Conservation (phyloP, 2,888 invertebrate genomes). For the Melieria omissa region DNA sequence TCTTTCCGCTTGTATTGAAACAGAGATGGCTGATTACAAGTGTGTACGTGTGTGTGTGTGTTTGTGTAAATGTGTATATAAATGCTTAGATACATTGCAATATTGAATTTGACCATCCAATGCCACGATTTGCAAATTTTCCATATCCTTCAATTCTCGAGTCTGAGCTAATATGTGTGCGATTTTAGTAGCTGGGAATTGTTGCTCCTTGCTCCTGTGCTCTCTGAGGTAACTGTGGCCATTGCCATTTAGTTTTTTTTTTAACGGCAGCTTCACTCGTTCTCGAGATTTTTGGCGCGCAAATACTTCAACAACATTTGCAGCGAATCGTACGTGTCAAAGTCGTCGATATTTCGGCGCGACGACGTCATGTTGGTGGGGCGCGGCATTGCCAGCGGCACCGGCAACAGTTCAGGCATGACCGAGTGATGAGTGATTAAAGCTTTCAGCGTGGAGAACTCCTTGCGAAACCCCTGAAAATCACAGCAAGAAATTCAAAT, state of each 20-base stretch:
- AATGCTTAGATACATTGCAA: too few relatives aligned
- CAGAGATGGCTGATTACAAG: not conserved
- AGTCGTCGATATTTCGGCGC: constrained; percentile 70
- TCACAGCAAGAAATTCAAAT: not conserved
- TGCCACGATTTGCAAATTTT: not conserved
- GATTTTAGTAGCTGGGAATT: not conserved
- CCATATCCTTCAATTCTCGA: not conserved
- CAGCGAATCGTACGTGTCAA: constrained; percentile 78
- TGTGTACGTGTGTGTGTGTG: not conserved
- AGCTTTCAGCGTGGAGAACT: constrained; percentile 89
- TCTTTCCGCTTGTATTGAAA: not conserved
- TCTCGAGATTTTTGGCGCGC: constrained; percentile 39
- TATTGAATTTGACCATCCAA: too few relatives aligned
- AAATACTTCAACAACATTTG: constrained; percentile 41
- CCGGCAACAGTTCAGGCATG: constrained; percentile 96
- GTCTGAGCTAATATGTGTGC: not conserved
- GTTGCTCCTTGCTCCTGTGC: not conserved
- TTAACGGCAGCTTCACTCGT: constrained; percentile 24
- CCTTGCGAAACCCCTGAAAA: constrained; percentile 94
- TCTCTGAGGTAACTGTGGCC: constrained; percentile 2
- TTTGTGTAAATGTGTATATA: not conserved
- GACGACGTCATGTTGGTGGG: constrained; percentile 60
- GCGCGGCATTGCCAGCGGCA: constrained; percentile 84
- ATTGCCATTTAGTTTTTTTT: not conserved
- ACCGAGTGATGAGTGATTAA: constrained; percentile 97